Conservation (phyloP, 2,113 vertebrate species). For the Plecotus auritus region DNA sequence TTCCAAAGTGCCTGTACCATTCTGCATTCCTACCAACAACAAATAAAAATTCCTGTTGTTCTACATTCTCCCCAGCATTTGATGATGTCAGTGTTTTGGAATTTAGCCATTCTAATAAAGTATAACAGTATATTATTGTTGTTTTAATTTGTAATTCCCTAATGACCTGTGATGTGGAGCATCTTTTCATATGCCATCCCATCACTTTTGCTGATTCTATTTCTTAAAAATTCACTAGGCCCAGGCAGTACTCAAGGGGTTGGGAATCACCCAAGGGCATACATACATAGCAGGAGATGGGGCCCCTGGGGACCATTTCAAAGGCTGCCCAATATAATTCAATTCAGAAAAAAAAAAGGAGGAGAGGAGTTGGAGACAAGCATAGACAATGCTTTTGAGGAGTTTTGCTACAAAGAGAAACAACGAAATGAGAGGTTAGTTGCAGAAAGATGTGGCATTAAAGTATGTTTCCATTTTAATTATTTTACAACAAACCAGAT, state of each 20-base stretch:
- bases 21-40: not conserved
- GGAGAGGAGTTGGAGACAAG: not conserved
- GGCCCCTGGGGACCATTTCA: not conserved
- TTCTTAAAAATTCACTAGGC: not conserved
- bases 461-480: not conserved
- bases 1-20: not conserved
- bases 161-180: not conserved
- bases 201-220: not conserved
- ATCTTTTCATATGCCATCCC: not conserved
- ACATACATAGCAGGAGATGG: not conserved
- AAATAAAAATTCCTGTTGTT: not conserved
- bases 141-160: not conserved
- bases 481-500: not conserved
- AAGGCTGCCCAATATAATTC: not conserved
- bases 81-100: not conserved
- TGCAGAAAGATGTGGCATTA: not conserved
- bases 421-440: not conserved
- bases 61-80: not conserved
- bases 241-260: not conserved
- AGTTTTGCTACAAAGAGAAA: not conserved
- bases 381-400: not conserved
- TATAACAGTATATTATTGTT: not conserved
- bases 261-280: not conserved
- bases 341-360: not conserved
- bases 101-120: not conserved